phyloP scores from a whole-genome alignment of 2,797 vertebrate genomes.

The Cetoscarus ocellatus region DNA sequence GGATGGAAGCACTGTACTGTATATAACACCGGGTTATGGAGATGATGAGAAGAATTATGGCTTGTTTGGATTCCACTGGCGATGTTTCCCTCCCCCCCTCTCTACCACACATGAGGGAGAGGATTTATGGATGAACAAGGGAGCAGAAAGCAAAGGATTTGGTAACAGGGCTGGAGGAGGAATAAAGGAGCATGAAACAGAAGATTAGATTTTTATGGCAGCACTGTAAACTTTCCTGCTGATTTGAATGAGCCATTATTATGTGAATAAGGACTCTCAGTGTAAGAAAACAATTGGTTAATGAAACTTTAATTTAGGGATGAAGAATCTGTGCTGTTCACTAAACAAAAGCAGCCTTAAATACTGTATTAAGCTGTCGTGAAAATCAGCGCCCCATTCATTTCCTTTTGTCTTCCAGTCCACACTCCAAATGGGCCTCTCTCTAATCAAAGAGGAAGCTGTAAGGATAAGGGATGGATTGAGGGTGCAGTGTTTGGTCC shows the following conservation, averaged over 20 bases:
- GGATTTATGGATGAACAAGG: constrained; percentile 61
- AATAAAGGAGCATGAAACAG: constrained; percentile 37
- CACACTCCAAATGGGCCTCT: constrained; percentile 51
- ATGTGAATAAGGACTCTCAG: constrained; percentile 39
- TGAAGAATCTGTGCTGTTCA: constrained; percentile 39
- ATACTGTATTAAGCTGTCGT: constrained; percentile 58
- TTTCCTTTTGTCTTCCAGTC: constrained; percentile 53
- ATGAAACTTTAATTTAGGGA: constrained; percentile 55
- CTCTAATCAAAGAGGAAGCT: constrained; percentile 52
- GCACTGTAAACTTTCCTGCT: constrained; percentile 55
- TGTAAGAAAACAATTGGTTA: constrained; percentile 47
- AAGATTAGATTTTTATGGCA: constrained; percentile 53
- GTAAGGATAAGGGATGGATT: constrained; percentile 30
- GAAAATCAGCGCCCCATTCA: constrained; percentile 56
- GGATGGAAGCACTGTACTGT: constrained; percentile 9
- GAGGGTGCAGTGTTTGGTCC: constrained; percentile 11
- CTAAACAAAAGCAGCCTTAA: constrained; percentile 62
- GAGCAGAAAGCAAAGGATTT: constrained; percentile 37
- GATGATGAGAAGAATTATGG: constrained; percentile 69
- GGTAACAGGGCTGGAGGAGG: constrained; percentile 45
- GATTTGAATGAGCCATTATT: constrained; percentile 51
- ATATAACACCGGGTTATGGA: constrained; percentile 45
- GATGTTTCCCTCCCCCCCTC: constrained; percentile 32
- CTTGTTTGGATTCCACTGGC: constrained; percentile 67
- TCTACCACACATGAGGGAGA: constrained; percentile 23